Base-by-base conservation (phyloP, 92 coral and sea anemone genomes). In the Heteractis magnifica region DNA sequence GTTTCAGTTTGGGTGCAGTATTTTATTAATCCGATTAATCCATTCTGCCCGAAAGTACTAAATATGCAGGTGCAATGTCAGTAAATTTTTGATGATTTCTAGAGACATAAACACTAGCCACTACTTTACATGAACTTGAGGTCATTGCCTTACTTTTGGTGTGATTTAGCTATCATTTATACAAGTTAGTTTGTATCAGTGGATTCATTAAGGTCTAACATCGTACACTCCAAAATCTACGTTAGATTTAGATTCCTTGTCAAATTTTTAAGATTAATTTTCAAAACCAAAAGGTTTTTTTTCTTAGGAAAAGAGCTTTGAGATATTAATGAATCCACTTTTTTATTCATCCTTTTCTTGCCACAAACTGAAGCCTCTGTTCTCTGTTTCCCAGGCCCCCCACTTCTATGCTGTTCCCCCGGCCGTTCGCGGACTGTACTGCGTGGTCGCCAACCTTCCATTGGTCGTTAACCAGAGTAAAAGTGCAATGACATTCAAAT, bases 401-500 rank as follows among this genome's bases (percentile, higher is more conserved):
- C 88, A 86, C 87, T 90, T 91, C 82, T 88, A 86, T 88, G 93
- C 95, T 59, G 85, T 72, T 78, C 93, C 94, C 49, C 90, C 93
- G 15, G 85, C 90, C 65, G 71, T 94, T 79, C 86, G 93, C 76
- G 98, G 98, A 14, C 89, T 94, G 87, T 94, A 88, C 88, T 94
- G 98, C 56, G 95, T 94, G 78, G 95, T 97, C 81, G 98, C 94
- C 74, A 91, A 85, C 75, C 94, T 95, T 72, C 99, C 98, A 16
- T 81, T 91, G 68, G 93, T 90, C 55, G 97, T 88, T 77, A 88
- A 88, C 87, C 89, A 87, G 62, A 88, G 86, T 76, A 91, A 94
- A 90, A 90, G 93, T 52, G 91, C 90, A n/a, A 91, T 95, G 94
- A 89, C 97, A 9, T 90, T 97, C 86, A 95, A 95, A 82, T 97